Conservation (phyloP, 2,113 vertebrate genomes). For the Reinhardtius hippoglossoides region DNA sequence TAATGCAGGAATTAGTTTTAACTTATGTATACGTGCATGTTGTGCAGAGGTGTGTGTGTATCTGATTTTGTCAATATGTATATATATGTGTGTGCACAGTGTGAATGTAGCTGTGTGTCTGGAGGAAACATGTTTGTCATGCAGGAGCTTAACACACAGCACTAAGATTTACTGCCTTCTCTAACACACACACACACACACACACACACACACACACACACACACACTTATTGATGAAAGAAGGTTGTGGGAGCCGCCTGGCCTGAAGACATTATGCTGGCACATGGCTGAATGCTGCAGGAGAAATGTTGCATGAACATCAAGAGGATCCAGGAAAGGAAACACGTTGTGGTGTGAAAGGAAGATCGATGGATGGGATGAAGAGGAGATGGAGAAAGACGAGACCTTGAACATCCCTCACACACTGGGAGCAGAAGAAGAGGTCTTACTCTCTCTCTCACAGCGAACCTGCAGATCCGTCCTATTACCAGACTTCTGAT, state of each 20-base stretch:
- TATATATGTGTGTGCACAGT: conserved; percentile 1
- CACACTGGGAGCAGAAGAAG: not conserved
- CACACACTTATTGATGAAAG: conserved; percentile 41
- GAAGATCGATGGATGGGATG: not conserved
- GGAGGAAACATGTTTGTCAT: conserved; percentile 12
- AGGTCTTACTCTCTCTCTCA: not conserved
- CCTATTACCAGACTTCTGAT: no score
- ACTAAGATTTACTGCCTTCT: conserved; percentile 44
- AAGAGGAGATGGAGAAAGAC: not conserved
- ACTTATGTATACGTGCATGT: no score
- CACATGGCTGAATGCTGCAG: not conserved
- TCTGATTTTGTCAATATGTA: not conserved
- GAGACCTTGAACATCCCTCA: no score
- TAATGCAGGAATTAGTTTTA: no score
- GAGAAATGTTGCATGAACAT: not conserved
- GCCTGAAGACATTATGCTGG: conserved; percentile 11
- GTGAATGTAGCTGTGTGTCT: not conserved
- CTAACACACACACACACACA: conserved; percentile 6
- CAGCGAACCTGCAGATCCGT: no score
- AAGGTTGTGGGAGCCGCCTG: conserved; percentile 5
- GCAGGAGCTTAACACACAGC: conserved; percentile 19
- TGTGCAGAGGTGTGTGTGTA: not conserved
- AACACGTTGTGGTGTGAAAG: not conserved
- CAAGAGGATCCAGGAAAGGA: not conserved
- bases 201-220: conserved; percentile 15